Evolutionary conservation across 2,888 invertebrate genomes (phyloP).

Genomic region (Polyommatus icarus): DNA sequence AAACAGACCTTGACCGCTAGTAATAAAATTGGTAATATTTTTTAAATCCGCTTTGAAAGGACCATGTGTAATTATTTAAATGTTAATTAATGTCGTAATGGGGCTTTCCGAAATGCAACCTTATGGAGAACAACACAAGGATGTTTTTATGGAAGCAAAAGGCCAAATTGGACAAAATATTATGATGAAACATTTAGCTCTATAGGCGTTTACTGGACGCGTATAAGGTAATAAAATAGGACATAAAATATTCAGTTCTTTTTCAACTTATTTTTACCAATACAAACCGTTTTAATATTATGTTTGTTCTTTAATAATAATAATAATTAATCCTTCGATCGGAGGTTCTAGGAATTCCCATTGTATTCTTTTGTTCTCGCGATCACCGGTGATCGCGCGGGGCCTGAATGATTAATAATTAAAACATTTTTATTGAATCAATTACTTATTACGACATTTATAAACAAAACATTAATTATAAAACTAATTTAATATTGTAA

Average conservation of each 20-base stretch:
- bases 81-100: constrained; percentile 23
- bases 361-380: too few relatives aligned
- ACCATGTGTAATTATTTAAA: constrained; percentile 20
- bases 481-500: constrained; percentile 15
- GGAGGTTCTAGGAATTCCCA: too few relatives aligned
- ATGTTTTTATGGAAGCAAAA: not conserved
- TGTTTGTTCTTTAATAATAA: not conserved
- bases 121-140: not conserved
- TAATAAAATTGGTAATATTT: constrained; percentile 23
- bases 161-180: not conserved
- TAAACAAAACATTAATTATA: not conserved
- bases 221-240: not conserved
- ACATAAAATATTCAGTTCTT: not conserved
- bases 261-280: too few relatives aligned
- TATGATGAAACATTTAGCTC: not conserved
- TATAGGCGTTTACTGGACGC: not conserved
- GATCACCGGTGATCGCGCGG: too few relatives aligned
- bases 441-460: not conserved
- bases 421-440: not conserved
- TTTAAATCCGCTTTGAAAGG: constrained; percentile 15
- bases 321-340: not conserved
- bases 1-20: constrained; percentile 25
- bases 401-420: too few relatives aligned
- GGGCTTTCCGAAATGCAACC: constrained; percentile 4
- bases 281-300: not conserved